Base-by-base conservation (phyloP, 2,113 vertebrate genomes). In the Syngnathus scovelli region DNA sequence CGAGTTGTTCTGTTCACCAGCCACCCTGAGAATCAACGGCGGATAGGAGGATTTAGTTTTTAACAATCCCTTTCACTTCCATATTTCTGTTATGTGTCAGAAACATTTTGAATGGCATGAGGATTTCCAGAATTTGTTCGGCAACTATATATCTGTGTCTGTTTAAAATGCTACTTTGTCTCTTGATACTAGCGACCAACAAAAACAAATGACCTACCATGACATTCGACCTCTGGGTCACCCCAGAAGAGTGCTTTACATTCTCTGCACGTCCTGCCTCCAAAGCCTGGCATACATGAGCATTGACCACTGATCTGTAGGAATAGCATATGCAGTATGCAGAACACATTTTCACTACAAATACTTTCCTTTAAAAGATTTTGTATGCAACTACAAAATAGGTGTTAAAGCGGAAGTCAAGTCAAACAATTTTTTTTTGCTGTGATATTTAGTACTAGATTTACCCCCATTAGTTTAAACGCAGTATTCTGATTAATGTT, bases 171-270 rank as follows among this genome's bases (percentile, higher is more conserved):
- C 10, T 10, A 43, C 8, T 43, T 43, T 43, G 11, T 43, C 12
- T 12, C 12, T 43, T 43, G 41, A 43, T 33, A 6, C 4, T 64
- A 19, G 12, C 11, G 6, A 9, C 23, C 19, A n/a, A 54, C 49
- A 54, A 54, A 16, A 7, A 27, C 39, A 43, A 13, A 7, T 13
- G 49, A 69, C 87, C 78, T 85, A 99, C 97, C 95, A 78, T 76
- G 88, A 85, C 97, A 99, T 79, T 95, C 90, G 77, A 94, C 71
- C 0, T 85, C 66, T 0, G 96, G 97, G 71, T 98, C 90, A 0
- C 97, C 96, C 96, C 96, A 98, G 89, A 95, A 98, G 66, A 95
- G 90, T 69, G 96, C 95, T 84, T 92, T 91, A 81, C 97, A 98
- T 78, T 98, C 94, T 1, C 81, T 92, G 87, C 97, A 99, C 8